Evolutionary conservation across 53 echinoderm and acorn worm species (phyloP).

Genomic region (Antedon mediterranea): DNA sequence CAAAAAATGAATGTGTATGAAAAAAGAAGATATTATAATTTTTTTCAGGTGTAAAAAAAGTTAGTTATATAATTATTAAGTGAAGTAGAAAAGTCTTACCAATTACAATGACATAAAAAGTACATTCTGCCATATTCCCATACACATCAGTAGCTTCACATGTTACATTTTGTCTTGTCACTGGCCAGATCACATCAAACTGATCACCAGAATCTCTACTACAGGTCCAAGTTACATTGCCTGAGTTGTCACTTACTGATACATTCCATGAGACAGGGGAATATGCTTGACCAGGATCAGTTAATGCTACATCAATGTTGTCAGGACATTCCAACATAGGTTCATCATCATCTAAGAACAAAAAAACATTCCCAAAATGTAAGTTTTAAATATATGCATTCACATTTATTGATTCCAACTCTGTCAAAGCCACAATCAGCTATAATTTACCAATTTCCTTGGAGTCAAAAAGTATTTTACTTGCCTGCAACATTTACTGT

Average conservation of each 20-base stretch:
- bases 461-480: no score
- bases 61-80: no score
- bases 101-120: slow-evolving; percentile 5
- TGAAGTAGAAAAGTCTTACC: slow-evolving; percentile 1
- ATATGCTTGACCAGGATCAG: not conserved
- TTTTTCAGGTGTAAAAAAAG: no score
- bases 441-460: no score
- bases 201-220: not conserved
- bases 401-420: no score
- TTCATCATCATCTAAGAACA: not conserved
- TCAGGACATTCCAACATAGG: slow-evolving; percentile 9
- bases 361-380: not conserved
- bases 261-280: slow-evolving; percentile 11
- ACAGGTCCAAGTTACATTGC: slow-evolving; percentile 2
- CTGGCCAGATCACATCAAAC: slow-evolving; percentile 2
- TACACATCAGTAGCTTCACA: slow-evolving; percentile 10
- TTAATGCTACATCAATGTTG: slow-evolving; percentile 5
- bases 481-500: not conserved
- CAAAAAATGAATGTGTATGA: no score
- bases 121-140: slow-evolving; percentile 7
- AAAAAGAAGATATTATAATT: no score
- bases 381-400: no score
- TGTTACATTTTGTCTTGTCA: not conserved
- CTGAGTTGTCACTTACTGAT: slow-evolving; percentile 13
- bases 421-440: no score